Evolutionary conservation across 1,140 invertebrate genomes (phyloP).

Genomic region (Thalassaphorura encarpata): DNA sequence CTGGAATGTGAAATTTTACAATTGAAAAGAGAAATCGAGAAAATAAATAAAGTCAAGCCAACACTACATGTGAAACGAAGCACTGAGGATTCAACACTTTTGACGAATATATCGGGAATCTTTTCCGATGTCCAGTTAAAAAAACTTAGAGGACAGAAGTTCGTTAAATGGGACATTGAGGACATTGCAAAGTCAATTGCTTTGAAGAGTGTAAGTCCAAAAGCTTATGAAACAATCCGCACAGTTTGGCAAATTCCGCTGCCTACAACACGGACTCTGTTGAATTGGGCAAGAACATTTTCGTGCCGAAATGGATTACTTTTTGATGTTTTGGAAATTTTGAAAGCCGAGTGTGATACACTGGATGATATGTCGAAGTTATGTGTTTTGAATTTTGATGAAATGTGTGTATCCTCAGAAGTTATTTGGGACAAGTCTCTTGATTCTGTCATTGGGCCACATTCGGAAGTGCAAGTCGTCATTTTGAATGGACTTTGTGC

Average conservation of each 20-base stretch:
- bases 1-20: no score
- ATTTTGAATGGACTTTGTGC: conserved; percentile 16
- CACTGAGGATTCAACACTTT: not conserved
- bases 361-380: not conserved
- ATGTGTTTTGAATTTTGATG: not conserved
- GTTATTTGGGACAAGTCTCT: not conserved
- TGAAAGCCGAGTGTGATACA: not conserved
- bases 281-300: not conserved
- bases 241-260: not conserved
- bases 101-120: not conserved
- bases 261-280: not conserved
- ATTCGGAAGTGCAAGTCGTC: conserved; percentile 13
- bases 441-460: not conserved
- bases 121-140: not conserved
- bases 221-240: not conserved
- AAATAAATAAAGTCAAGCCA: no score
- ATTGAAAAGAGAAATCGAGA: no score
- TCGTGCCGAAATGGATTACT: not conserved
- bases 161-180: not conserved
- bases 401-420: not conserved
- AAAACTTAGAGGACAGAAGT: not conserved
- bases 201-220: not conserved
- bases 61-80: no score
- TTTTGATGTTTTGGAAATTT: not conserved
- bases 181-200: not conserved